Evolutionary conservation across 92 coral and sea anemone genomes (phyloP), one percentile per base, ranked within the genome.

Genomic region (Zoanthus sociatus): DNA sequence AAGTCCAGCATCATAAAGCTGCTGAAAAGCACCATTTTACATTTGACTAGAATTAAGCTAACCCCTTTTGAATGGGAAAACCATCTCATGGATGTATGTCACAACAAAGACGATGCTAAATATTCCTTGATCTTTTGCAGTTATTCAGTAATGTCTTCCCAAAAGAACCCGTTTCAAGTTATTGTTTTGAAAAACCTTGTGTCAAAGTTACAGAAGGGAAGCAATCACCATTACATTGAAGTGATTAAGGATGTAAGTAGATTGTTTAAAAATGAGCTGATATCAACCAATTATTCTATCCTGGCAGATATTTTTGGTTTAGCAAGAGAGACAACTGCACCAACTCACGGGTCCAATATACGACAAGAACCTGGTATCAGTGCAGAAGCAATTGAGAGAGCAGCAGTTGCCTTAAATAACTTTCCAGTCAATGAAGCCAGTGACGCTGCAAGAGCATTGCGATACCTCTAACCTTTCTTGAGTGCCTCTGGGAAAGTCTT

Each of bases 211-310:
- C 64, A 46, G 64, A 90, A 67, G 61, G 55, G 68, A 0, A 90
- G 74, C 67, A 90, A 86, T 32, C 79, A 84, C n/a, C 68, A 60
- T 37, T 85, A 84, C 67, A 20, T 83, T 13, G 86, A 90, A 8
- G 60, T 88, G 13, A 86, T 92, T 67, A 92, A 92, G 55, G 90
- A 92, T 76, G 53, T 92, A 46, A 89, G 94, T 63, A 90, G 90
- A 3, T 76, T 92, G 10, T 92, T 84, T 78, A 92, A 89, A 46
- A 92, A 89, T 87, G 75, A 85, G 67, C 79, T 92, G 64, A 92
- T 90, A 13, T 81, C 88, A 77, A 42, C 91, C 46, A 92, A 87
- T 71, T 92, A 92, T 74, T 54, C 88, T 8, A 66, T 89, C 30
- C 71, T 83, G 37, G 67, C 88, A 1, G 82, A 88, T 37, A 75